A percentile compares a stretch with the other conserved stretches of the same genome.
phyloP scores from a whole-genome alignment of 2,888 invertebrate genomes.

The Phragmatobia fuliginosa region DNA sequence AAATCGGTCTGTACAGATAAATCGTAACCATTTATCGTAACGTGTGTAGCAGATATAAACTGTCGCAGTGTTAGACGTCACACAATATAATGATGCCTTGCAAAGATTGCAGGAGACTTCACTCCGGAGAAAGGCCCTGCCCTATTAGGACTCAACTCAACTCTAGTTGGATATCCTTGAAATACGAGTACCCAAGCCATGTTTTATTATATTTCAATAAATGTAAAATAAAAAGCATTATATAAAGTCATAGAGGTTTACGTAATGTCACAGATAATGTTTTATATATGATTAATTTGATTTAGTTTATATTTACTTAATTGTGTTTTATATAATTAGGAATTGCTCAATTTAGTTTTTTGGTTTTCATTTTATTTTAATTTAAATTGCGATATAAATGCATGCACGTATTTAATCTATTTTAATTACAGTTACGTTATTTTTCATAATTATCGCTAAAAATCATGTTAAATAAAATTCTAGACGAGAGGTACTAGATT shows the following conservation, averaged over 20 bases:
- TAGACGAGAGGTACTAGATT: not conserved
- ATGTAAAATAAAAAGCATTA: no score
- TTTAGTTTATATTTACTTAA: not conserved
- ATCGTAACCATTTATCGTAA: no score
- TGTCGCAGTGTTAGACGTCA: no score
- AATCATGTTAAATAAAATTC: not conserved
- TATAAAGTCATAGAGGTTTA: not conserved
- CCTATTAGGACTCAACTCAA: no score
- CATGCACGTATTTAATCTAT: not conserved
- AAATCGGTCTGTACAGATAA: no score
- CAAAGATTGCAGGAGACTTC: no score
- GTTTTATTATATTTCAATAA: no score
- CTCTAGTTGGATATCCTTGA: no score
- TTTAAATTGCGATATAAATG: not conserved
- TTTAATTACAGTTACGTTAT: not conserved
- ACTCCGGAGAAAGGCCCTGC: no score
- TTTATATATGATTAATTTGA: not conserved
- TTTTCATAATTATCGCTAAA: not conserved
- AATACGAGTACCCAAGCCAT: not conserved
- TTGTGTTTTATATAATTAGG: not conserved
- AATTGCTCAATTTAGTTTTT: not conserved
- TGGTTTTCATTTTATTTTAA: not conserved
- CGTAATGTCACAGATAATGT: not conserved
- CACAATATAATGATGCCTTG: no score
- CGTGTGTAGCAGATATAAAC: no score